Evolutionary conservation across 1,140 invertebrate species (phyloP).

Genomic region (Papilio aristodemus): DNA sequence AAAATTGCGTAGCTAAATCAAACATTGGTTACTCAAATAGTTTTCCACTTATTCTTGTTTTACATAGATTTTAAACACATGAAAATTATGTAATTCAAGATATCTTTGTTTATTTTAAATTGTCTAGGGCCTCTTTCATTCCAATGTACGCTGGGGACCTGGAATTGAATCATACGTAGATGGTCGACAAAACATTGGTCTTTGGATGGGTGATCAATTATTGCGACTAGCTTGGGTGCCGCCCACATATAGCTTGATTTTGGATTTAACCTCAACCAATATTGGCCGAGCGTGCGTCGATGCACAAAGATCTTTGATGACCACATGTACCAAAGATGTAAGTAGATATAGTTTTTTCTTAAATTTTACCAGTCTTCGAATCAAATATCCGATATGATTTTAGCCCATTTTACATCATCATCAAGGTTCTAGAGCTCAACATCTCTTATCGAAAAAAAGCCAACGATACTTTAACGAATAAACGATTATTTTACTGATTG

Average conservation of each 20-base stretch:
- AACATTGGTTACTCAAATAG: too few species aligned
- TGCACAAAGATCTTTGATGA: slow-evolving; percentile 46
- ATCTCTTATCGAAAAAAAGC: too few species aligned
- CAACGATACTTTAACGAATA: too few species aligned
- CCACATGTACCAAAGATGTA: slow-evolving; percentile 42
- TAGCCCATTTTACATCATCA: too few species aligned
- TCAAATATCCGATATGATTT: too few species aligned
- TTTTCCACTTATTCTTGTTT: too few species aligned
- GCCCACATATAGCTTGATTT: slow-evolving; percentile 41
- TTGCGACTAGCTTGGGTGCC: slow-evolving; percentile 67
- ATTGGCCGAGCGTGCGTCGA: slow-evolving; percentile 46
- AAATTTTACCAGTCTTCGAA: background rate
- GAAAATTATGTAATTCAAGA: background rate
- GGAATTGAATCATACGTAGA: slow-evolving; percentile 71
- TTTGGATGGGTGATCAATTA: slow-evolving; percentile 74
- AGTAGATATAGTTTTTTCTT: slow-evolving; percentile 36
- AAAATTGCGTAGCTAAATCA: too few species aligned
- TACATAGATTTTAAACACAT: too few species aligned
- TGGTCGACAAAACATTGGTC: slow-evolving; percentile 74
- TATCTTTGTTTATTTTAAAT: slow-evolving; percentile 1
- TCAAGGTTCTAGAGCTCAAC: too few species aligned
- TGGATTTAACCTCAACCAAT: slow-evolving; percentile 46
- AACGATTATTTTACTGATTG: too few species aligned
- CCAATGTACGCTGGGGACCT: slow-evolving; percentile 77
- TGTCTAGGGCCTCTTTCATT: slow-evolving; percentile 71